These are phyloP conservation scores for Corydoras sp. DNA, from an alignment of 2,113 vertebrate species.

Conservation along the genomic window DNA sequence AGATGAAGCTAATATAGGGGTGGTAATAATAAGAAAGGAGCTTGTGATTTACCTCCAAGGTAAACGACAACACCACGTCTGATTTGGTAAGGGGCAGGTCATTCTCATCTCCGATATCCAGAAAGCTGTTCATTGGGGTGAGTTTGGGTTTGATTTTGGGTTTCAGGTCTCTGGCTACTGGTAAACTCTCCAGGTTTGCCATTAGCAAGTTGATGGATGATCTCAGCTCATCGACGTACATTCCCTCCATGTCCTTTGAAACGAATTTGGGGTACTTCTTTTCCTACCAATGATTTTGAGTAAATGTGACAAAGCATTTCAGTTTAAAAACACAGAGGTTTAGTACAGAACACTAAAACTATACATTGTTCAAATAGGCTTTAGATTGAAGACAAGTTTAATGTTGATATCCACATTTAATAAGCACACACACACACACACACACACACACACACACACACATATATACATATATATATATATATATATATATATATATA, in stretches of 20 bases:
- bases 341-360: too few relatives aligned
- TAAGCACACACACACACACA: too few relatives aligned
- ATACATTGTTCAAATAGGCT: too few relatives aligned
- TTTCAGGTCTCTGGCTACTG: slow-evolving; percentile 94
- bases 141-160: slow-evolving; percentile 83
- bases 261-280: slow-evolving; percentile 76
- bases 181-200: slow-evolving; percentile 96
- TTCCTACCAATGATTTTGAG: slow-evolving; percentile 69
- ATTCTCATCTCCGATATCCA: slow-evolving; percentile 90
- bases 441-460: too few relatives aligned
- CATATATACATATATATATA: too few relatives aligned
- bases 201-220: slow-evolving; percentile 91
- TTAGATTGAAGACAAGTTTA: too few relatives aligned
- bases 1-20: too few relatives aligned
- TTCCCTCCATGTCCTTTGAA: slow-evolving; percentile 83
- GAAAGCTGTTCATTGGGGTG: slow-evolving; percentile 83
- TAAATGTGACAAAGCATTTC: neutral
- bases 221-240: slow-evolving; percentile 87
- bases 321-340: neutral
- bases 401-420: too few relatives aligned
- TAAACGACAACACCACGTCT: slow-evolving; percentile 88
- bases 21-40: neutral
- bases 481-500: too few relatives aligned
- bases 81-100: slow-evolving; percentile 87
- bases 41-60: slow-evolving; percentile 77